Conservation (phyloP, 2,797 vertebrate species). For the Platyrinchus mystaceus region DNA sequence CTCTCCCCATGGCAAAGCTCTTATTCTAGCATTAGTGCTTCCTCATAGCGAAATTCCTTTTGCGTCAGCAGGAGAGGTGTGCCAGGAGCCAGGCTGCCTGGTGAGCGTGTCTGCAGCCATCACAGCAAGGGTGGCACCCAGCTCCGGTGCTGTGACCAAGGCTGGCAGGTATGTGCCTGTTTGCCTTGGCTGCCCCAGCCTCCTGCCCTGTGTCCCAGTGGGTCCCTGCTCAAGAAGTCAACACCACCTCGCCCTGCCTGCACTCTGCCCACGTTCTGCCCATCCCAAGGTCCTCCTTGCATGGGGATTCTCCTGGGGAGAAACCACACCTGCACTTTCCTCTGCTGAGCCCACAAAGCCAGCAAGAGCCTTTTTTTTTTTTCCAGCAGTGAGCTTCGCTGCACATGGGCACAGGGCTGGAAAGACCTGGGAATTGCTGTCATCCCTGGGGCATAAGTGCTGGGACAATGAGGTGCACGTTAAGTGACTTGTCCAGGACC, state of each 20-base stretch:
- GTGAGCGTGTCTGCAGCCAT: background rate
- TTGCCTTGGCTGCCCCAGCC: background rate
- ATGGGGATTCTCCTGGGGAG: fast-evolving
- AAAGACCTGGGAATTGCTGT: background rate
- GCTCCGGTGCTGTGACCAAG: fast-evolving
- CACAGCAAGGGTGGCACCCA: fast-evolving
- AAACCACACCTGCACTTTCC: background rate
- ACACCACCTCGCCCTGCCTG: fast-evolving
- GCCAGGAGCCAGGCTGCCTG: fast-evolving
- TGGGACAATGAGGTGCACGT: background rate
- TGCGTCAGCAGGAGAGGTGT: fast-evolving
- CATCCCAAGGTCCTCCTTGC: background rate
- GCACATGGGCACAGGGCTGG: fast-evolving
- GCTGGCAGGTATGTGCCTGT: background rate
- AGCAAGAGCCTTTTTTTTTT: background rate
- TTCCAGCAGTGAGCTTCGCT: background rate
- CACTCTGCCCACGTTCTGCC: background rate
- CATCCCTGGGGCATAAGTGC: fast-evolving
- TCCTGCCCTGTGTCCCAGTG: fast-evolving
- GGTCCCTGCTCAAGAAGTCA: background rate
- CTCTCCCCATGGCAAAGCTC: background rate
- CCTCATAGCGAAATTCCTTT: background rate
- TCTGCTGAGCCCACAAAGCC: fast-evolving
- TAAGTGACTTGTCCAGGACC: background rate
- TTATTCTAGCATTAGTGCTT: background rate